Percentiles rank a stretch among this genome's conserved stretches.
Conservation (phyloP, 2,797 vertebrate species). For the Danio aesculapii region DNA sequence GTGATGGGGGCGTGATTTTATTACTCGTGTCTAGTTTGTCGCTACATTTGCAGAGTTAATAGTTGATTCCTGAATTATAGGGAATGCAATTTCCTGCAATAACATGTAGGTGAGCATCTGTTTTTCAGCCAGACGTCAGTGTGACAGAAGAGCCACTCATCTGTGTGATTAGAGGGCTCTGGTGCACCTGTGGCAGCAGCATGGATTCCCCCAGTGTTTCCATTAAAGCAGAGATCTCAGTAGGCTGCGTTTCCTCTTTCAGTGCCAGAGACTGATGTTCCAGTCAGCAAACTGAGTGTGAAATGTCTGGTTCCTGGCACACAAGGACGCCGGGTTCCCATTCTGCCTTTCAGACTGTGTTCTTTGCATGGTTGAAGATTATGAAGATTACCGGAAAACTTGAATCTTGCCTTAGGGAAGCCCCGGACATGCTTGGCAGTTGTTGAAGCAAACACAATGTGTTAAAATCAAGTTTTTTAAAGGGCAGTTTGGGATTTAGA, state of each 20-base stretch:
- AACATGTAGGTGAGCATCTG: conserved; percentile 38
- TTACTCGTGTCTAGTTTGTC: not conserved
- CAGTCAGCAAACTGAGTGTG: conserved; percentile 6
- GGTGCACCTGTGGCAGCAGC: conserved; percentile 42
- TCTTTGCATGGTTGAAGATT: conserved; percentile 19
- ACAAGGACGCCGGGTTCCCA: not conserved
- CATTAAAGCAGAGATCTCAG: conserved; percentile 22
- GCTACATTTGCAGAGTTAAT: conserved; percentile 8
- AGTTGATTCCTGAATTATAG: conserved; percentile 23
- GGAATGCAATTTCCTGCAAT: not conserved
- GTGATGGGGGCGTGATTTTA: not conserved
- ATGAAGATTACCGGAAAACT: conserved; percentile 25
- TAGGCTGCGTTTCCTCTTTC: conserved; percentile 10
- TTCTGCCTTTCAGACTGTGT: conserved; percentile 13
- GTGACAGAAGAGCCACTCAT: conserved; percentile 30
- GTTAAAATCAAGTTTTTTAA: not conserved
- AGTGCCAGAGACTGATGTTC: conserved; percentile 25
- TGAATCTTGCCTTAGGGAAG: not conserved
- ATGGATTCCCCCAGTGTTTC: conserved; percentile 36
- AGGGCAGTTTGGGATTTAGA: not conserved
- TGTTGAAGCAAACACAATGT: not conserved
- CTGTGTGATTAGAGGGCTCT: conserved; percentile 43
- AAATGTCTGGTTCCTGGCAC: conserved; percentile 33
- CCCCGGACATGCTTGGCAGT: not conserved
- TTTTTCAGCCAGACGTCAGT: conserved; percentile 26